Conservation (phyloP, 1,140 invertebrate genomes). For the Heliothis virescens region DNA sequence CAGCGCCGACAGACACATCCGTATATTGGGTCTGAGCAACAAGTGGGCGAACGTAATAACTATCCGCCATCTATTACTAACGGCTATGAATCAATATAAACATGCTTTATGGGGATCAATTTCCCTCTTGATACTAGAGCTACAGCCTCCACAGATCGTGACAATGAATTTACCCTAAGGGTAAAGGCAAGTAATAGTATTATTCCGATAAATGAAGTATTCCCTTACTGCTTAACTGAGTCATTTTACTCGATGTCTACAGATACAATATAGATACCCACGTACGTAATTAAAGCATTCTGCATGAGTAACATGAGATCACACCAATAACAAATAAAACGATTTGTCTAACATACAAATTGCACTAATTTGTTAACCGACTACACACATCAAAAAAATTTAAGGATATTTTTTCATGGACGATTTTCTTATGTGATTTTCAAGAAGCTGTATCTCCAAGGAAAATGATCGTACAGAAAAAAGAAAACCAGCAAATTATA, state of each 20-base stretch:
- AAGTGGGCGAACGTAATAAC: not conserved
- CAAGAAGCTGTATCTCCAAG: too few species aligned
- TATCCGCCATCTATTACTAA: not conserved
- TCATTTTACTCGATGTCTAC: not conserved
- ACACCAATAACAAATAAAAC: not conserved
- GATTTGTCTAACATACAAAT: slow-evolving; percentile 6
- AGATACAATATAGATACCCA: not conserved
- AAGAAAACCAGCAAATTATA: too few species aligned
- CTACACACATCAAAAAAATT: too few species aligned
- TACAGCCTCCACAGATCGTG: not conserved
- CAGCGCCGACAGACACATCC: not conserved
- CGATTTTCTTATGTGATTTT: too few species aligned
- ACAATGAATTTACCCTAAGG: not conserved
- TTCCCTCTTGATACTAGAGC: not conserved
- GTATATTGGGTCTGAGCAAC: not conserved
- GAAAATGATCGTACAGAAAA: too few species aligned
- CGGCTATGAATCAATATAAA: not conserved
- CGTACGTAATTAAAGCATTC: not conserved
- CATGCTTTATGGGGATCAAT: not conserved
- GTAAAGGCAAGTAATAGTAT: not conserved
- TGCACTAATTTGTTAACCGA: not conserved
- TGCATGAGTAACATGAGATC: not conserved
- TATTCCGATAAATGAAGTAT: not conserved
- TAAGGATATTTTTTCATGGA: too few species aligned
- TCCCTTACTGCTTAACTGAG: too few species aligned